Conservation (phyloP, 2,113 vertebrate genomes). For the Lophura nycthemera region DNA sequence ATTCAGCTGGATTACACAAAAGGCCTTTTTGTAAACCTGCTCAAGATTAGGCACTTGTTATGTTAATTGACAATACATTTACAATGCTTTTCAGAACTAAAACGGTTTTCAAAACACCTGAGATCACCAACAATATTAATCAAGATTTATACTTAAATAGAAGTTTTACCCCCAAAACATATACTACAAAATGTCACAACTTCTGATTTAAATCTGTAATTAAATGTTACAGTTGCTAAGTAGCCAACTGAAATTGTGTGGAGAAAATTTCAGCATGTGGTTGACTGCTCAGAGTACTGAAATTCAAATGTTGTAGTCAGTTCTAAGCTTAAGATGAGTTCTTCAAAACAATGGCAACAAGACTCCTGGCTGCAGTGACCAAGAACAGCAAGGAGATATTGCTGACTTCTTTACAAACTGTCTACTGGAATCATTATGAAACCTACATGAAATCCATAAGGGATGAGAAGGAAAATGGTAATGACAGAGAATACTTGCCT, state of each 20-base stretch:
- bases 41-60: neutral
- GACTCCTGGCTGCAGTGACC: neutral
- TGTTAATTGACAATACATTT: neutral
- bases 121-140: neutral
- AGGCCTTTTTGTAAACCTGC: neutral
- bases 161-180: neutral
- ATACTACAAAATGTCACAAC: neutral
- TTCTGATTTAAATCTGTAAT: neutral
- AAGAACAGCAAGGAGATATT: neutral
- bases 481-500: neutral
- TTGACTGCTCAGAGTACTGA: neutral
- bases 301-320: neutral
- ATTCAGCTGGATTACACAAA: neutral
- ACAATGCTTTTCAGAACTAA: constrained; percentile 6
- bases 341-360: constrained; percentile 2
- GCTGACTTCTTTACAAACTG: neutral
- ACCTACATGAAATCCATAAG: constrained; percentile 1
- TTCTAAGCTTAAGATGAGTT: neutral
- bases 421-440: constrained; percentile 1
- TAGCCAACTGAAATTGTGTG: constrained; percentile 32
- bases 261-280: constrained; percentile 47
- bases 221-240: constrained; percentile 1
- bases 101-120: constrained; percentile 30
- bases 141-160: neutral
- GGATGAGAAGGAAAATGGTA: constrained; percentile 15